A percentile compares a stretch with the other conserved stretches of the same genome.
phyloP scores from a whole-genome alignment of 2,113 vertebrate genomes.

The Trichechus manatus region DNA sequence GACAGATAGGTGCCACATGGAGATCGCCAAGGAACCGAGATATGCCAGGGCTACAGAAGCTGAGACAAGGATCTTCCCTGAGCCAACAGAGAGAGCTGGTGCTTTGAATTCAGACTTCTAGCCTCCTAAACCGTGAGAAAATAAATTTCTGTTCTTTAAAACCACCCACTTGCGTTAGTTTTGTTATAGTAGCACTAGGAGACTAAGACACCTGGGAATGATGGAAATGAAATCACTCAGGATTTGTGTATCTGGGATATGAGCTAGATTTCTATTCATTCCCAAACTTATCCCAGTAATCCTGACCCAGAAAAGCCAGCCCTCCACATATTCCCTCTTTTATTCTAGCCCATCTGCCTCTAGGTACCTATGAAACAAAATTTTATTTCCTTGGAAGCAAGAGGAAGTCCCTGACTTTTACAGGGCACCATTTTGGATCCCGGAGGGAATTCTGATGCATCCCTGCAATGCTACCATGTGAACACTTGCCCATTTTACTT shows the following conservation, averaged over 20 bases:
- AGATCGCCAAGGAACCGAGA: no score
- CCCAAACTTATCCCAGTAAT: neutral
- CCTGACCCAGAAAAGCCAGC: neutral
- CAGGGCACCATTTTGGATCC: neutral
- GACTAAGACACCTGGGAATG: no score
- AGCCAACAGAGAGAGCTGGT: neutral
- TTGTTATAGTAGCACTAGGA: no score
- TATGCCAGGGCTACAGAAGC: no score
- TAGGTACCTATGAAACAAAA: neutral
- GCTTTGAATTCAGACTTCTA: neutral
- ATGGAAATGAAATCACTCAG: neutral
- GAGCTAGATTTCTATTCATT: neutral
- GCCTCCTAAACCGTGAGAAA: neutral
- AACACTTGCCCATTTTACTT: neutral
- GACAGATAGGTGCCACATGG: no score
- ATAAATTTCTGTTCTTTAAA: neutral
- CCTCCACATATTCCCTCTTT: rapidly evolving
- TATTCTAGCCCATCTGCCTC: neutral
- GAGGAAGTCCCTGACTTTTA: neutral
- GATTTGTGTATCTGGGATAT: neutral
- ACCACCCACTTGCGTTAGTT: no score
- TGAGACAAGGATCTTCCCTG: no score
- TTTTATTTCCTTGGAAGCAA: neutral
- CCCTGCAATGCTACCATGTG: neutral
- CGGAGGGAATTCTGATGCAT: neutral